phyloP scores from a whole-genome alignment of 2,888 invertebrate species.

The Rhingia campestris region DNA sequence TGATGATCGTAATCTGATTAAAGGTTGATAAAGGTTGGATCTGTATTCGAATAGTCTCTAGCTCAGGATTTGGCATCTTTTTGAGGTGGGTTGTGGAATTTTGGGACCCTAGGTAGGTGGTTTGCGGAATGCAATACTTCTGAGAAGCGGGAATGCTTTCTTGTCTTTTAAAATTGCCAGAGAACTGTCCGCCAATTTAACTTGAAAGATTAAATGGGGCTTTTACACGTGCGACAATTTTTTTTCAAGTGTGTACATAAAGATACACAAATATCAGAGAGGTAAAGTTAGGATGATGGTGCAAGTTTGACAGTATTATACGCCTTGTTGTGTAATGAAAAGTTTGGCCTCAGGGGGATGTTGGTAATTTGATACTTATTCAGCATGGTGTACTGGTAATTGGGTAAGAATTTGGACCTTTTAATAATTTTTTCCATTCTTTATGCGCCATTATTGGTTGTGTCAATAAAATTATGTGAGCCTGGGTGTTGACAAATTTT shows the following conservation, averaged over 20 bases:
- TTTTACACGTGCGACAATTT: constrained; percentile 33
- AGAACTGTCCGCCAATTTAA: constrained; percentile 34
- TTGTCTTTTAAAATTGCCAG: background rate
- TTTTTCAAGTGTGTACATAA: constrained; percentile 3
- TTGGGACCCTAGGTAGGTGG: constrained; percentile 7
- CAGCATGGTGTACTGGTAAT: constrained; percentile 36
- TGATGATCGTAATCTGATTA: constrained; percentile 69
- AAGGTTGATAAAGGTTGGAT: constrained; percentile 40
- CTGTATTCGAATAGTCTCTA: background rate
- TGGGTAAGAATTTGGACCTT: constrained; percentile 28
- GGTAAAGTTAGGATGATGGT: constrained; percentile 43
- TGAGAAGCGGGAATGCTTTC: background rate
- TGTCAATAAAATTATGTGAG: constrained; percentile 7
- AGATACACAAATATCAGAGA: constrained; percentile 10
- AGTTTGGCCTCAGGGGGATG: constrained; percentile 33
- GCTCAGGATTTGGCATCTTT: constrained; percentile 53
- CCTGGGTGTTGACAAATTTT: constrained; percentile 31
- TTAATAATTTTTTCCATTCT: constrained; percentile 17
- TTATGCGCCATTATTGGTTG: constrained; percentile 27
- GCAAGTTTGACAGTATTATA: constrained; percentile 41
- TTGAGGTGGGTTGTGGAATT: constrained; percentile 48
- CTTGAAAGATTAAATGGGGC: constrained; percentile 59
- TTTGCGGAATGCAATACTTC: no score
- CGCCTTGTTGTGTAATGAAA: constrained; percentile 12
- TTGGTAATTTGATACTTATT: constrained; percentile 46